These are phyloP conservation scores for Bugulina stolonifera DNA, from an alignment of 2,888 invertebrate species.

Conservation along the genomic window DNA sequence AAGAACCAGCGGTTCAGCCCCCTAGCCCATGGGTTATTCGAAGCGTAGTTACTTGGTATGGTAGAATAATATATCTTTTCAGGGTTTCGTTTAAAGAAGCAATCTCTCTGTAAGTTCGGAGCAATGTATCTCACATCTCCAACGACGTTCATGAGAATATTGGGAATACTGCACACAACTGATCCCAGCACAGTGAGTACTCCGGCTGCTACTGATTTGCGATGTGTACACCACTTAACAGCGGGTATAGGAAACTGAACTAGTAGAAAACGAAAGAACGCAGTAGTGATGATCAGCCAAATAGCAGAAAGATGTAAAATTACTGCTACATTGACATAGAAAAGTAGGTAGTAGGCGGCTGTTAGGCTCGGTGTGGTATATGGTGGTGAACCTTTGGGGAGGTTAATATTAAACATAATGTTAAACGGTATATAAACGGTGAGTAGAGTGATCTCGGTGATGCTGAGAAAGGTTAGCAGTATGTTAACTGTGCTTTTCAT, in stretches of 20 bases:
- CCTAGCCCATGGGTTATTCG: not conserved
- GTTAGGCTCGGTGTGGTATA: not conserved
- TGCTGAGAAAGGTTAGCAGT: constrained; percentile 12
- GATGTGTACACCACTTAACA: constrained; percentile 20
- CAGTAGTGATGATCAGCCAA: constrained; percentile 18
- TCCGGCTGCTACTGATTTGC: not conserved
- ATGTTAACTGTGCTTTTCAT: constrained; percentile 25
- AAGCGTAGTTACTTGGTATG: not conserved
- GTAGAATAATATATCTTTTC: not conserved
- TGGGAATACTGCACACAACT: not conserved
- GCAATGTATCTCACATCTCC: not conserved
- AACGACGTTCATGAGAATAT: not conserved
- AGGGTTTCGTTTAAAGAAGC: not conserved
- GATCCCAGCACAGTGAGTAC: not conserved
- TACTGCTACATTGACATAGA: not conserved
- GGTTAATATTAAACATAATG: not conserved
- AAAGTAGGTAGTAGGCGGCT: constrained; percentile 9
- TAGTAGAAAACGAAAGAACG: constrained; percentile 13
- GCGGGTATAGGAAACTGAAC: constrained; percentile 25
- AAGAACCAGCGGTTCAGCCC: constrained; percentile 16
- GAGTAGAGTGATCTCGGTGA: not conserved
- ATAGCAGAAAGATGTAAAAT: constrained; percentile 1
- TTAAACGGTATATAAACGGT: not conserved
- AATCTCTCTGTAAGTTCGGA: not conserved
- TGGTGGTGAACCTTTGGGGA: not conserved